Evolutionary conservation across 2,113 vertebrate species (phyloP).

Genomic region (Stegastes partitus): DNA sequence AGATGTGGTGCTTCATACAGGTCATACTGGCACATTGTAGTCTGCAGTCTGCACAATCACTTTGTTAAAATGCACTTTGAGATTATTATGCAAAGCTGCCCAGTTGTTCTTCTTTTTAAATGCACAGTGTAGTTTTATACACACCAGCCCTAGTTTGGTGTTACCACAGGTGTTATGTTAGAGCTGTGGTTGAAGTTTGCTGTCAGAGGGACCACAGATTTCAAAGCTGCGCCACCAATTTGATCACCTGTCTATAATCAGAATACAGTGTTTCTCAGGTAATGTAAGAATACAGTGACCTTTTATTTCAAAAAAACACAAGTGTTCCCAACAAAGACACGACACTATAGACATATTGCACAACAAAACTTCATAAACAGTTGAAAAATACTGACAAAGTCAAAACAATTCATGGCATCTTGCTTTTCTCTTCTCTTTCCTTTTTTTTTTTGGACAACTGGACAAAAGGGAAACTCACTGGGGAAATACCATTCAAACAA

Average conservation of each 20-base stretch:
- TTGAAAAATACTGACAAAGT: constrained; percentile 64
- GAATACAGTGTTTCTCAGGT: constrained; percentile 11
- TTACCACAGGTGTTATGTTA: too few species aligned
- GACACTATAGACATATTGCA: constrained; percentile 58
- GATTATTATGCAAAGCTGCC: too few species aligned
- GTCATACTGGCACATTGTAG: too few species aligned
- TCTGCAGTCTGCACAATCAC: too few species aligned
- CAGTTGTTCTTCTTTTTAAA: too few species aligned
- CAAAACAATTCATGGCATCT: constrained; percentile 30
- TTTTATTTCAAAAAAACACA: constrained; percentile 37
- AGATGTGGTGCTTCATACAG: too few species aligned
- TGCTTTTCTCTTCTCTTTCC: background rate
- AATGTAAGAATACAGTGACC: constrained; percentile 10
- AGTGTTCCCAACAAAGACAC: constrained; percentile 41
- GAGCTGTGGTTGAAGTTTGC: too few species aligned
- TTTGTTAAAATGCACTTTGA: too few species aligned
- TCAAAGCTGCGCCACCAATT: too few species aligned
- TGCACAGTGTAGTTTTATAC: too few species aligned
- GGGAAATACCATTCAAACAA: constrained; percentile 32
- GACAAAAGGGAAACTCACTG: constrained; percentile 15
- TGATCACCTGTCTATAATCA: constrained; percentile 3
- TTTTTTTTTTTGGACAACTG: constrained; percentile 1
- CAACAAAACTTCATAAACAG: constrained; percentile 48
- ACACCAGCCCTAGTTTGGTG: too few species aligned
- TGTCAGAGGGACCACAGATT: too few species aligned